Percentiles rank a stretch among this genome's conserved stretches.
These are phyloP conservation scores for Benthosema pterotum DNA, from an alignment of 2,797 vertebrate species.

Conservation along the genomic window DNA sequence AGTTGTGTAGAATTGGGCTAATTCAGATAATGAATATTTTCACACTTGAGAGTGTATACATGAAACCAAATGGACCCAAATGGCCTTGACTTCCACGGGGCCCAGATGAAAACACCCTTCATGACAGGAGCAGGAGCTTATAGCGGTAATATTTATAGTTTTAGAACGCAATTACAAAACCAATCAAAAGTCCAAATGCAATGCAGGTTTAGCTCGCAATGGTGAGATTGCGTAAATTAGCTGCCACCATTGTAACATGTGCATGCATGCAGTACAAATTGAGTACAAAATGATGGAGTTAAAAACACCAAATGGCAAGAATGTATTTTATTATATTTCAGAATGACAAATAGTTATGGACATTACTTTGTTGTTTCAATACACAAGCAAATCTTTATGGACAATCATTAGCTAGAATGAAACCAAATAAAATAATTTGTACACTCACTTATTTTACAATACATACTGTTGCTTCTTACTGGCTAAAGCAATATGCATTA, in stretches of 20 bases:
- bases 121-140: background rate
- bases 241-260: background rate
- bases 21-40: no score
- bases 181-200: slow-evolving; percentile 10
- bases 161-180: slow-evolving; percentile 31
- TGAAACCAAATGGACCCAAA: no score
- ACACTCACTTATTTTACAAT: slow-evolving; percentile 92
- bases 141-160: slow-evolving; percentile 17
- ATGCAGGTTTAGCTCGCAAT: background rate
- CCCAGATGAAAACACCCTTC: background rate
- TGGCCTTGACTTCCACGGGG: no score
- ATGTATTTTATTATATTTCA: slow-evolving; percentile 93
- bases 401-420: slow-evolving; percentile 92
- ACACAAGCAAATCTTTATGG: slow-evolving; percentile 94
- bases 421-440: slow-evolving; percentile 95
- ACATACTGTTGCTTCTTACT: slow-evolving; percentile 88
- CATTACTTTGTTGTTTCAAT: slow-evolving; percentile 92
- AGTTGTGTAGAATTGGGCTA: no score
- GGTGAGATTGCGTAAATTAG: slow-evolving; percentile 6
- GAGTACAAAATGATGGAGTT: slow-evolving; percentile 8
- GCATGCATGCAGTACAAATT: background rate
- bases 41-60: no score
- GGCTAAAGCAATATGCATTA: slow-evolving; percentile 92
- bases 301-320: slow-evolving; percentile 65
- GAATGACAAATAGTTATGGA: slow-evolving; percentile 95